Base-by-base conservation (phyloP, 1,140 invertebrate genomes). In the Drosophila tani region DNA sequence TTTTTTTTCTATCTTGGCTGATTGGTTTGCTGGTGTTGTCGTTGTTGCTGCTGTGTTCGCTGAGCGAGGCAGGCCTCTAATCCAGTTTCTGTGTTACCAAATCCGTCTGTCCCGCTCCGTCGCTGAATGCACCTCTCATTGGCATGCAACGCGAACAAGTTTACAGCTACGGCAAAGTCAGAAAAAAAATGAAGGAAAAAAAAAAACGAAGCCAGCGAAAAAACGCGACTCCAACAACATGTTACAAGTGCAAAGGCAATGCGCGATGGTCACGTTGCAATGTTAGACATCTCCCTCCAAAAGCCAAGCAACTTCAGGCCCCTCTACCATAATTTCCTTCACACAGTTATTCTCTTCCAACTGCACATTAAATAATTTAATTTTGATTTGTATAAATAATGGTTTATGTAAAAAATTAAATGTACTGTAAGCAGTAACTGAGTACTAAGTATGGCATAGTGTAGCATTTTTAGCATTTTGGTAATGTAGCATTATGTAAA, bases 261-360 rank as follows among this genome's bases (percentile, higher is more conserved):
- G 71, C 65, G 74, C 81, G 81, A 85, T 85, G 82, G 82, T 85
- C 82, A 85, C 79, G 82, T 79, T 86, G 82, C 84, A 88, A 88
- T 84, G 84, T 87, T 88, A 88, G 84, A 83, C 64, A 82, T 71
- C 56, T 43, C 47, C 53, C 62, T 56, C 8, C 51, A 57, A 55
- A 55, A 45, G 29, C 38, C 21, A 45, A 68, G 46, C 57, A 66
- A 82, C 67, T 82, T 66, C 46, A 49, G 49, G 69, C 49, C 69
- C 67, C 51, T 58, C 64, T 69, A 51, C 56, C 47, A 80, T 88
- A 68, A 78, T 84, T 84, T 83, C 57, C 56, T 78, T 81, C 62
- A 81, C 84, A 88, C 74, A 87, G 79, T 60, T 80, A 86, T 71
- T 82, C 79, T 86, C 29, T 29, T 45, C 47, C 11, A 51, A 55